Percentiles rank a stretch among this genome's conserved stretches.
These are phyloP conservation scores for Mungos mungo DNA, from an alignment of 2,113 vertebrate species.

Conservation along the genomic window DNA sequence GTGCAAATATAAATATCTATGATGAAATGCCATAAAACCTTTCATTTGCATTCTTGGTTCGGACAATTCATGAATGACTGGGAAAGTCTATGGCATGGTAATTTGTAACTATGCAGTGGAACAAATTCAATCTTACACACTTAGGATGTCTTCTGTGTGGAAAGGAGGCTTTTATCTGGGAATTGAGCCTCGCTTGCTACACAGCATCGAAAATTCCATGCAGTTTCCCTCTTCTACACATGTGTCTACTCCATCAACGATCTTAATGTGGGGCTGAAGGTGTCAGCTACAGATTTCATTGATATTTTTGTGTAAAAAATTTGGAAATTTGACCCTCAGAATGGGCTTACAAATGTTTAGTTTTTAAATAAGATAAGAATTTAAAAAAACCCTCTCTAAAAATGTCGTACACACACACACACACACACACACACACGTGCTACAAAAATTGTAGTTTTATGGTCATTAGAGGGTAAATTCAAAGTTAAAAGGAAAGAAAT, in stretches of 20 bases:
- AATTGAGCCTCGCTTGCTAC: background rate
- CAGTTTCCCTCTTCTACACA: background rate
- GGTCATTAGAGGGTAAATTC: background rate
- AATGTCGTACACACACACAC: background rate
- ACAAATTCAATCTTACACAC: background rate
- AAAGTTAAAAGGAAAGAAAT: background rate
- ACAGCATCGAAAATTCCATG: background rate
- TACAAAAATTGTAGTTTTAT: background rate
- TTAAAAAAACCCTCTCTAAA: background rate
- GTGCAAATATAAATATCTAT: slow-evolving; percentile 46
- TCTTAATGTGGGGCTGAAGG: background rate
- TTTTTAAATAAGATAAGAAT: background rate
- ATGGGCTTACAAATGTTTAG: background rate
- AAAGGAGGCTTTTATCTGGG: background rate
- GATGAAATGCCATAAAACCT: background rate
- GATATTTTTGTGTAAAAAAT: background rate
- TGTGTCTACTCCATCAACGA: background rate
- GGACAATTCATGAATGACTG: background rate
- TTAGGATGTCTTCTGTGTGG: background rate
- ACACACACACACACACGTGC: background rate
- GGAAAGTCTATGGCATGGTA: background rate
- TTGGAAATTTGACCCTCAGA: background rate
- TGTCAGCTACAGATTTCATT: background rate
- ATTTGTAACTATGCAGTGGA: background rate
- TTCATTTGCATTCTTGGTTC: slow-evolving; percentile 40